Percentiles rank a stretch among this genome's conserved stretches.
phyloP scores from a whole-genome alignment of 2,113 vertebrate genomes.

The Xenopus tropicalis region DNA sequence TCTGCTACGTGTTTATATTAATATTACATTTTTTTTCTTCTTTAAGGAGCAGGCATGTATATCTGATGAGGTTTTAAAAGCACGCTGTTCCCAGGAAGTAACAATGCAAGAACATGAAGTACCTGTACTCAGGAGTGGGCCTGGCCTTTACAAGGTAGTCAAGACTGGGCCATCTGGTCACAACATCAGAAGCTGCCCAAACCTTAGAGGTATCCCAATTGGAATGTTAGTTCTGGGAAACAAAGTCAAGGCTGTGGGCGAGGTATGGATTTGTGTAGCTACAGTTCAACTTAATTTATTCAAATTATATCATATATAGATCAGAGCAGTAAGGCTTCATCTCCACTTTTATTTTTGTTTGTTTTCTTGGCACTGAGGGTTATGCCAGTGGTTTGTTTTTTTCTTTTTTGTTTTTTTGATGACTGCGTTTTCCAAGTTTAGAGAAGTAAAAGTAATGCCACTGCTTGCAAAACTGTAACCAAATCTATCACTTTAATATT shows the following conservation, averaged over 20 bases:
- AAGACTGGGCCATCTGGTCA: constrained; percentile 99
- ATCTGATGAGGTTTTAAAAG: constrained; percentile 90
- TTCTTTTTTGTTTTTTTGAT: no score
- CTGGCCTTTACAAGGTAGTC: constrained; percentile 99
- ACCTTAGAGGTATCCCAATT: constrained; percentile 99
- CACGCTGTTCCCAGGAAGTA: constrained; percentile 87
- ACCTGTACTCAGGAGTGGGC: constrained; percentile 89
- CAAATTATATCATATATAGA: constrained; percentile 62
- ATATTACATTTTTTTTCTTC: constrained; percentile 51
- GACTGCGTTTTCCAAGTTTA: constrained; percentile 27
- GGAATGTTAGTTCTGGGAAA: constrained; percentile 99
- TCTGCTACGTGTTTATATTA: no score
- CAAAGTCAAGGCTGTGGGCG: constrained; percentile 99
- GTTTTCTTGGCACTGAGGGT: constrained; percentile 47
- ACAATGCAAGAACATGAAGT: constrained; percentile 82
- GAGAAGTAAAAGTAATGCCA: background rate
- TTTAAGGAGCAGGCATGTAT: constrained; percentile 92
- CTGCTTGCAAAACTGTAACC: background rate
- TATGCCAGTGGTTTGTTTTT: constrained; percentile 31
- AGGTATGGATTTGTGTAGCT: constrained; percentile 97
- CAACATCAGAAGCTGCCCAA: constrained; percentile 99
- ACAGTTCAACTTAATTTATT: constrained; percentile 78
- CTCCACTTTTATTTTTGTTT: constrained; percentile 44
- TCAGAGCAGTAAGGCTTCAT: constrained; percentile 56
- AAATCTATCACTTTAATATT: background rate